Evolutionary conservation across 2,797 vertebrate species (phyloP).

Genomic region (Micrastur ruficollis): DNA sequence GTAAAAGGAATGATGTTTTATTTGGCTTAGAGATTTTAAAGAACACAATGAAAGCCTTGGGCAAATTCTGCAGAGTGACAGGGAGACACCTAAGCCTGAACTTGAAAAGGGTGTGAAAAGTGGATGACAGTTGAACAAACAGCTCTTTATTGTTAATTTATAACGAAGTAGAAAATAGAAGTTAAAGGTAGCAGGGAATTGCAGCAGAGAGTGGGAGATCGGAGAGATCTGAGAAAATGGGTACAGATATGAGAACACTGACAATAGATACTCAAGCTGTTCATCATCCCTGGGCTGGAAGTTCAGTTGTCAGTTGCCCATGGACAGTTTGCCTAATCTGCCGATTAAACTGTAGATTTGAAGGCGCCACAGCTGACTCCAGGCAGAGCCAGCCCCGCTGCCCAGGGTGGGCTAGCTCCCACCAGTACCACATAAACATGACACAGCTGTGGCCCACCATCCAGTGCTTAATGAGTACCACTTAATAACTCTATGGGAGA

Average conservation of each 20-base stretch:
- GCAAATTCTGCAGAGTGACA: neutral
- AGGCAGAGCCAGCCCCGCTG: neutral
- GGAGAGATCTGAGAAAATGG: neutral
- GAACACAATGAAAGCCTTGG: neutral
- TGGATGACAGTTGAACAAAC: neutral
- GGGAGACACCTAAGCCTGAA: neutral
- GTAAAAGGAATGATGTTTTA: neutral
- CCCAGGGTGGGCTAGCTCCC: neutral
- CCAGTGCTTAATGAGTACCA: neutral
- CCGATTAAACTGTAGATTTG: fast-evolving
- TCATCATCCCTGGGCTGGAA: neutral
- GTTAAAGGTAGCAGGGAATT: neutral
- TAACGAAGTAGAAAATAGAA: neutral
- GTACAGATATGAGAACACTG: neutral
- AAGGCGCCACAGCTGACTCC: neutral
- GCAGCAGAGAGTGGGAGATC: neutral
- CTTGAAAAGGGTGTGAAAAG: neutral
- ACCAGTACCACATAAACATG: neutral
- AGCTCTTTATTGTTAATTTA: neutral
- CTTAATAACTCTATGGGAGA: neutral
- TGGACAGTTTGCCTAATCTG: neutral
- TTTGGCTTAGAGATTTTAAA: neutral
- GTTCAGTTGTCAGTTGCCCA: neutral
- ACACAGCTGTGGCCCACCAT: neutral
- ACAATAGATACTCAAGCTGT: neutral